Base-by-base conservation (phyloP, 2,888 invertebrate species). In the Cryptocheilus praepositus region DNA sequence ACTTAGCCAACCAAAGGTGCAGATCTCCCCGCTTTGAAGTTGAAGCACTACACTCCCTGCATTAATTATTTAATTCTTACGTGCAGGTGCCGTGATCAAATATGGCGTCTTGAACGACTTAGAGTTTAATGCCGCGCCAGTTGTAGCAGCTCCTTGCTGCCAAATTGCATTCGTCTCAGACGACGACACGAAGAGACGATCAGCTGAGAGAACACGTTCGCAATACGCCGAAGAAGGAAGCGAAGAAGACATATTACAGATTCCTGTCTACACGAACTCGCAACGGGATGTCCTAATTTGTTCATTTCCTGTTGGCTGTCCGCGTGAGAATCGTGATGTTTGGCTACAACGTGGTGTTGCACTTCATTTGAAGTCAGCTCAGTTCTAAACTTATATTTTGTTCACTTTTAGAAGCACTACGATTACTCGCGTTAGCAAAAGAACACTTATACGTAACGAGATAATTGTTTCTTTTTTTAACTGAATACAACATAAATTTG, bases 321-420 rank as follows among this genome's bases (percentile, higher is more conserved):
- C 74, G 22, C 73, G 73, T 3, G 81, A 85, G n/a, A 79, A 85
- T 25, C 75, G 73, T 19, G 81, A 84, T 45, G 57, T 79, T 5
- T 88, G 88, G 88, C 67, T 85, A 7, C 82, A 84, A 21, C 80
- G 88, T 22, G 86, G 87, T 16, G 85, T 88, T 36, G 83, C 83
- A 44, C 77, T 88, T 64, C 83, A 88, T 61, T 67, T 88, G 28
- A 80, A 79, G 67, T 73, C 55, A 21, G 70, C 74, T 53, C 77
- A 74, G 52, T 49, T 43, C 3, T 55, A 52, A 61, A 61, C 21
- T 43, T 61, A 36, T 59, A 5, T n/a, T 46, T 15, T 46, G 5
- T 46, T 46, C 13, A 28, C 7, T 28, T 3, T 28, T n/a, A n/a
- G n/a, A n/a, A n/a, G n/a, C n/a, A n/a, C n/a, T n/a, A n/a, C n/a